Evolutionary conservation across 92 coral and sea anemone genomes (phyloP).

Genomic region (Epizoanthus ramosus): DNA sequence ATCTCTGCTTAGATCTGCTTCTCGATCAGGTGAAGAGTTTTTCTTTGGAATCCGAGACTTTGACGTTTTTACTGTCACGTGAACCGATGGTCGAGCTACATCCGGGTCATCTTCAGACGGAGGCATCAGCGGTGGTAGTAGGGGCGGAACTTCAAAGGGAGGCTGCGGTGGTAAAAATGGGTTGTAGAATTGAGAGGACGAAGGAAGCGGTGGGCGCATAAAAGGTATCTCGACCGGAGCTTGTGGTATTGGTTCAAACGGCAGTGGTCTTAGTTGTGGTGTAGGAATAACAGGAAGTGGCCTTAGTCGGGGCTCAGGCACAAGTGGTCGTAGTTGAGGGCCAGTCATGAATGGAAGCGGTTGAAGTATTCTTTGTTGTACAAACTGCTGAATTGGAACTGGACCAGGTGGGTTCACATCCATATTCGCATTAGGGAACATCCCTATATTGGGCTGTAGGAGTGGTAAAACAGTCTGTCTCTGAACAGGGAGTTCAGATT

Average conservation of each 20-base stretch:
- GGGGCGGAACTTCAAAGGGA: slow-evolving; percentile 37
- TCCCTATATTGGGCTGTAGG: neutral
- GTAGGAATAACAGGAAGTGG: slow-evolving; percentile 21
- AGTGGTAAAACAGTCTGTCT: slow-evolving; percentile 7
- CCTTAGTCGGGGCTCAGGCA: slow-evolving; percentile 39
- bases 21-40: slow-evolving; percentile 41
- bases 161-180: slow-evolving; percentile 33
- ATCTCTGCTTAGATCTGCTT: neutral
- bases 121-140: slow-evolving; percentile 21
- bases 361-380: slow-evolving; percentile 10
- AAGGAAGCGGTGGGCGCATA: slow-evolving; percentile 28
- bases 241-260: slow-evolving; percentile 38
- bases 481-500: neutral
- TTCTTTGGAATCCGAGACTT: slow-evolving; percentile 84
- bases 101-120: slow-evolving; percentile 33
- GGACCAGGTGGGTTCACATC: neutral
- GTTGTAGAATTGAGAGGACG: slow-evolving; percentile 27
- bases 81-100: slow-evolving; percentile 90
- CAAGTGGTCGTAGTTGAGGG: slow-evolving; percentile 38
- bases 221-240: slow-evolving; percentile 40
- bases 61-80: slow-evolving; percentile 92
- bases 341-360: slow-evolving; percentile 27
- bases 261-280: slow-evolving; percentile 34
- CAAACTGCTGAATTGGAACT: neutral
- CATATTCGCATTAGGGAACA: slow-evolving; percentile 9